phyloP scores from a whole-genome alignment of 2,797 vertebrate genomes.

The Acrocephalus scirpaceus region DNA sequence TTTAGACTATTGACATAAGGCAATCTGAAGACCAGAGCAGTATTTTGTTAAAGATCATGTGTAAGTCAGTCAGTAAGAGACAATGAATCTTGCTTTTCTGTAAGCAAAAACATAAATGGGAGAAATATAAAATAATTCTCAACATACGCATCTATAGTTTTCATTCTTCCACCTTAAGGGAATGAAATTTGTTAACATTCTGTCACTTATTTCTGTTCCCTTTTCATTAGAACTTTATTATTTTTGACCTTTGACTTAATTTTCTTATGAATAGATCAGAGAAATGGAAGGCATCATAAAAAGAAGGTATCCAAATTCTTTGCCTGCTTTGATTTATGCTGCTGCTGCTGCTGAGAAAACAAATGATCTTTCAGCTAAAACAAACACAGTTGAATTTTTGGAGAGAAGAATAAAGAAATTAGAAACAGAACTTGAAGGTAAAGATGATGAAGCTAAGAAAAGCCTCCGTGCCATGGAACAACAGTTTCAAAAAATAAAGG shows the following conservation, averaged over 20 bases:
- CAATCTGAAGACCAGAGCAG: background rate
- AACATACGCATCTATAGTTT: background rate
- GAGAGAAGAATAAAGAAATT: conserved; percentile 88
- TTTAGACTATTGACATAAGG: background rate
- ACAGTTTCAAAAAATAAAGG: conserved; percentile 91
- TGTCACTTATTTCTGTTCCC: background rate
- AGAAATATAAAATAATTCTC: background rate
- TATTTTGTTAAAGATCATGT: background rate
- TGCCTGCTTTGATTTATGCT: conserved; percentile 90
- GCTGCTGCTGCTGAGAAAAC: conserved; percentile 78
- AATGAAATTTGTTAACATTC: background rate
- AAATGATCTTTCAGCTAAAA: conserved; percentile 57
- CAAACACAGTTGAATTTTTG: conserved; percentile 79
- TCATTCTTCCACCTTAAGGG: background rate
- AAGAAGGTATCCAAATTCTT: conserved; percentile 88
- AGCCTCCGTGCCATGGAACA: conserved; percentile 90
- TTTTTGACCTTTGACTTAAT: background rate
- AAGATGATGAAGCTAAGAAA: conserved; percentile 90
- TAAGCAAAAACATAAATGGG: background rate
- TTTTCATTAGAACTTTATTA: background rate
- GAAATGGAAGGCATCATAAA: conserved; percentile 87
- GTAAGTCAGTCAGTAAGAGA: background rate
- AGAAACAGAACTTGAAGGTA: conserved; percentile 89
- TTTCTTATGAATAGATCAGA: conserved; percentile 74
- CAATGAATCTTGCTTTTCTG: background rate